Evolutionary conservation across 2,113 vertebrate genomes (phyloP).

Genomic region (Channa maculata): DNA sequence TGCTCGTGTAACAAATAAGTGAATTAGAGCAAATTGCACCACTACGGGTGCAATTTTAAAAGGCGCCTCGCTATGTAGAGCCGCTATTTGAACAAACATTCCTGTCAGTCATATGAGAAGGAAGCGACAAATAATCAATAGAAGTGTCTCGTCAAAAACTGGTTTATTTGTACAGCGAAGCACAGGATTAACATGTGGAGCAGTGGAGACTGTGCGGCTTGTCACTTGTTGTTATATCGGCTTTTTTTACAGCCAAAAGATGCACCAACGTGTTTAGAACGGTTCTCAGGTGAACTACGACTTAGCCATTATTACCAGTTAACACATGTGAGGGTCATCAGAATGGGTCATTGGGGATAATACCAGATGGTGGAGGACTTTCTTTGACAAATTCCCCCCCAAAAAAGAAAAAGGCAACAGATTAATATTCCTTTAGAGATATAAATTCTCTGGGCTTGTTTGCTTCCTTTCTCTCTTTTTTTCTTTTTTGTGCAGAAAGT

Average conservation of each 20-base stretch:
- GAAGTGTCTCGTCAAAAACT: neutral
- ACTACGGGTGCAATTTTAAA: too few relatives aligned
- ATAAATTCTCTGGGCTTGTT: neutral
- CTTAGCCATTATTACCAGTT: slow-evolving; percentile 6
- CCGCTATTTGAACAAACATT: too few relatives aligned
- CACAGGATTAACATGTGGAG: neutral
- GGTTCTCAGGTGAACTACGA: too few relatives aligned
- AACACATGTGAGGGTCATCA: neutral
- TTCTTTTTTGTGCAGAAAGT: neutral
- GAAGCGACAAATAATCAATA: neutral
- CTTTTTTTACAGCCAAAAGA: neutral
- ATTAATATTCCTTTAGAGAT: neutral
- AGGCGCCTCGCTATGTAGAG: too few relatives aligned
- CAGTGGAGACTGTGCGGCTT: neutral
- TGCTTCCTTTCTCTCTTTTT: neutral
- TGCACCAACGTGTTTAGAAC: neutral
- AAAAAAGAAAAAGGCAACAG: too few relatives aligned
- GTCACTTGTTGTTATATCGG: neutral
- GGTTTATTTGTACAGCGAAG: neutral
- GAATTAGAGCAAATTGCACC: too few relatives aligned
- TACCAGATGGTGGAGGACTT: too few relatives aligned
- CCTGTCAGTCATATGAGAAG: too few relatives aligned
- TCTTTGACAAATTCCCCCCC: neutral
- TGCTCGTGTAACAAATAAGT: too few relatives aligned
- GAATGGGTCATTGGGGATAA: slow-evolving; percentile 6